Evolutionary conservation across 2,113 vertebrate species (phyloP), one percentile per base, ranked within the genome.

Genomic region (Brienomyrus brachyistius): DNA sequence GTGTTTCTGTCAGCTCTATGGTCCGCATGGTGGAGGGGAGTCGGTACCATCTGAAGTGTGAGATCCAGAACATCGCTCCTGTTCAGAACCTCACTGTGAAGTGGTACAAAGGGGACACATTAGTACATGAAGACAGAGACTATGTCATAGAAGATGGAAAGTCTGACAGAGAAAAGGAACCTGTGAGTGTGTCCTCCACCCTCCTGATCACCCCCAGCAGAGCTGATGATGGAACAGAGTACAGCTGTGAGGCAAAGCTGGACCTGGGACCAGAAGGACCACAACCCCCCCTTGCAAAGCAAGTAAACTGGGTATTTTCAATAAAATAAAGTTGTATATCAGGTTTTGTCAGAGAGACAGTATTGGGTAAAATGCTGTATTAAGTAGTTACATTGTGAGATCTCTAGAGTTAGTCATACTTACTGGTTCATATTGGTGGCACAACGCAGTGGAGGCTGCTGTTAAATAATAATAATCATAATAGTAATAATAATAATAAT

Each of bases 1-100:
- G 31, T 31, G 31, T 31, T 31, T 31, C 31, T 31, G 31, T 31
- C 31, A 31, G 31, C 1, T 31, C 31, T 31, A 31, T 31, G 31
- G 31, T 1, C 31, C 31, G 0, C 31, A 31, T 31, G 31, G 31
- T 31, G 31, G 31, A 31, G 31, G 31, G 31, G 31, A 31, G 31
- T 31, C 31, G 31, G 0, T 90, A 93, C 59, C 0, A 0, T 0
- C 17, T 97, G 31, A 0, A 0, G 31, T 97, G 95, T 91, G 89
- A 91, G 31, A 86, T 96, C 84, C 0, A 0, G 0, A 45, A 90
- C 0, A 94, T 94, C 0, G 92, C 89, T 0, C 95, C 96, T 0
- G 91, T 89, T 56, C 1, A 1, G 23, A n/a, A 70, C 11, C 88
- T 97, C 40, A 48, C 0, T 0, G 92, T 95, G 90, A 93, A 1